Percentiles rank a stretch among this genome's conserved stretches.
Evolutionary conservation across 1,140 invertebrate genomes (phyloP).

Genomic region (Procambarus virginalis): DNA sequence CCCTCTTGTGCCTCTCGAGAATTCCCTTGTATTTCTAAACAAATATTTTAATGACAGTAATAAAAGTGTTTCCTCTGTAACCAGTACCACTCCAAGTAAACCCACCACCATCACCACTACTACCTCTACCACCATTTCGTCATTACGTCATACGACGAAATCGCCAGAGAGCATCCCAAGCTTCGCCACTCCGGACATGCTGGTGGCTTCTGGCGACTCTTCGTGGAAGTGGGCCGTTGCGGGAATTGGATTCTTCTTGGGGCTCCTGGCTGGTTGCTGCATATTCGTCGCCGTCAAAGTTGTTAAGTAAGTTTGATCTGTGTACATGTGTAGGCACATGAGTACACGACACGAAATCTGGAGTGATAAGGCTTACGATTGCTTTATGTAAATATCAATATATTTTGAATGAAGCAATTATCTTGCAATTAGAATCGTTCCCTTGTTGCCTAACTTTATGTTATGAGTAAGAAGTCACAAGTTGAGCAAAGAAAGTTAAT

Average conservation of each 20-base stretch:
- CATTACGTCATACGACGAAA: not conserved
- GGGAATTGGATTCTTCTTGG: slow-evolving; percentile 52
- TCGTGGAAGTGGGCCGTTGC: slow-evolving; percentile 59
- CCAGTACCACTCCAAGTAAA: not conserved
- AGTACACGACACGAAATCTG: too few species aligned
- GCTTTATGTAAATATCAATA: too few species aligned
- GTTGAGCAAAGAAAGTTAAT: too few species aligned
- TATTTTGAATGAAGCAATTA: too few species aligned
- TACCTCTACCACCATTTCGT: slow-evolving; percentile 13
- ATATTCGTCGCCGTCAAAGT: slow-evolving; percentile 43
- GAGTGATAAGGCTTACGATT: too few species aligned
- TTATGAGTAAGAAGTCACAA: too few species aligned
- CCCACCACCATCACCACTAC: not conserved
- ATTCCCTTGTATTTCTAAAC: slow-evolving; percentile 39
- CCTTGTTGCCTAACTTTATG: too few species aligned
- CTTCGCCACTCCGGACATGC: not conserved
- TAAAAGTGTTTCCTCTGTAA: not conserved
- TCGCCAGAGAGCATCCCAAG: not conserved
- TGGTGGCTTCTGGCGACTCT: not conserved
- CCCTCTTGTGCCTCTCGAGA: not conserved
- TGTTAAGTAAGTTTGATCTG: slow-evolving; percentile 21
- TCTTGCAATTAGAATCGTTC: too few species aligned
- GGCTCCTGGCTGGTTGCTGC: slow-evolving; percentile 39
- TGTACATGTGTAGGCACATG: not conserved
- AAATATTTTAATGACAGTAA: not conserved